Percentiles rank a stretch among this genome's conserved stretches.
Evolutionary conservation across 2,113 vertebrate genomes (phyloP).

Genomic region (Odobenus rosmarus): DNA sequence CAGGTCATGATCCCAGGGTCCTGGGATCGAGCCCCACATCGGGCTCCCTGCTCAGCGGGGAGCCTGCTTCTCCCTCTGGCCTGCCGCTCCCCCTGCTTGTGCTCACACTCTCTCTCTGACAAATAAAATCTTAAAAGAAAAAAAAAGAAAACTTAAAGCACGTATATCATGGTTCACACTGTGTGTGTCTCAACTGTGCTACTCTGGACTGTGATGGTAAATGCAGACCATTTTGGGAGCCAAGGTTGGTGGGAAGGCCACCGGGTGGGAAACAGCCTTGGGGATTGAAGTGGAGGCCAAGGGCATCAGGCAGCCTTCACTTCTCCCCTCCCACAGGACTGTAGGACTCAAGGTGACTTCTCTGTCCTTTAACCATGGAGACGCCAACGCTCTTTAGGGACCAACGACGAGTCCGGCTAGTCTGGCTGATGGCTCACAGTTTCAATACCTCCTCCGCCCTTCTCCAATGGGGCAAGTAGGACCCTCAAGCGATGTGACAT

Average conservation of each 20-base stretch:
- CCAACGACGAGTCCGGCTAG: not conserved
- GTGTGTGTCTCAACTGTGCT: not conserved
- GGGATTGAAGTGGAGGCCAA: not conserved
- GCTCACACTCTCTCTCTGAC: no score
- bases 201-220: not conserved
- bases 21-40: no score
- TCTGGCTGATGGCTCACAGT: not conserved
- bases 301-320: not conserved
- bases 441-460: not conserved
- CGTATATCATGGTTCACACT: accelerated
- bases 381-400: not conserved
- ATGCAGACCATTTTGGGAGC: not conserved
- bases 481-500: not conserved
- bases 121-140: no score
- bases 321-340: not conserved
- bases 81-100: no score
- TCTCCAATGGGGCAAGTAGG: not conserved
- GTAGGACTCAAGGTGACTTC: not conserved
- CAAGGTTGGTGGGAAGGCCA: not conserved
- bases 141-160: not conserved
- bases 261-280: no score
- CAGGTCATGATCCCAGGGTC: no score
- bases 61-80: no score
- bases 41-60: no score
- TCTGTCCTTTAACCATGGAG: not conserved